A percentile compares a stretch with the other conserved stretches of the same genome.
Conservation (phyloP, 1,140 invertebrate species). For the Trinorchestia longiramus region DNA sequence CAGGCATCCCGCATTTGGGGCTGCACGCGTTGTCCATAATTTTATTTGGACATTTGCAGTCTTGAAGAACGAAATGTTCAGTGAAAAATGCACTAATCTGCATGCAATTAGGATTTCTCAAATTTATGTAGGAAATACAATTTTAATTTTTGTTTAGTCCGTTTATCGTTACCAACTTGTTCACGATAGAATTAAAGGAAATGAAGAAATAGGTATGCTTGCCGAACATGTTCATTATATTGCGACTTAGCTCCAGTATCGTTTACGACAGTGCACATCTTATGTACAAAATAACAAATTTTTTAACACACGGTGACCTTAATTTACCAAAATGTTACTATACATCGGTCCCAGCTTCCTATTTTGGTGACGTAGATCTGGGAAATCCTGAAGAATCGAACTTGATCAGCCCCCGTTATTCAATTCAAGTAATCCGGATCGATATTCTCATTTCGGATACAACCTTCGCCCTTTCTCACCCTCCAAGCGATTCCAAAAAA, state of each 20-base stretch:
- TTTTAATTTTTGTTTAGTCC: neutral
- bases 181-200: neutral
- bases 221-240: too few species aligned
- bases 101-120: neutral
- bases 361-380: neutral
- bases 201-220: too few species aligned
- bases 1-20: neutral
- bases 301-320: neutral
- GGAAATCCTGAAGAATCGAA: neutral
- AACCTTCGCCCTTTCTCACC: neutral
- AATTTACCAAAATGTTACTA: neutral
- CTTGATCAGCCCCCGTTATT: neutral
- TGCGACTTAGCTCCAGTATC: neutral
- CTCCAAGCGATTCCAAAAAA: neutral
- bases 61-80: neutral
- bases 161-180: neutral
- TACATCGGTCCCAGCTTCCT: neutral
- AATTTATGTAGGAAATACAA: neutral
- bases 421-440: neutral
- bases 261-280: neutral
- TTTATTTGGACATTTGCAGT: neutral
- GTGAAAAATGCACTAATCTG: neutral
- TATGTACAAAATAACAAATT: neutral
- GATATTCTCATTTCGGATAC: neutral
- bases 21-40: neutral